Percentiles rank a stretch among this genome's conserved stretches.
Conservation (phyloP, 2,113 vertebrate species). For the Alethe diademata region DNA sequence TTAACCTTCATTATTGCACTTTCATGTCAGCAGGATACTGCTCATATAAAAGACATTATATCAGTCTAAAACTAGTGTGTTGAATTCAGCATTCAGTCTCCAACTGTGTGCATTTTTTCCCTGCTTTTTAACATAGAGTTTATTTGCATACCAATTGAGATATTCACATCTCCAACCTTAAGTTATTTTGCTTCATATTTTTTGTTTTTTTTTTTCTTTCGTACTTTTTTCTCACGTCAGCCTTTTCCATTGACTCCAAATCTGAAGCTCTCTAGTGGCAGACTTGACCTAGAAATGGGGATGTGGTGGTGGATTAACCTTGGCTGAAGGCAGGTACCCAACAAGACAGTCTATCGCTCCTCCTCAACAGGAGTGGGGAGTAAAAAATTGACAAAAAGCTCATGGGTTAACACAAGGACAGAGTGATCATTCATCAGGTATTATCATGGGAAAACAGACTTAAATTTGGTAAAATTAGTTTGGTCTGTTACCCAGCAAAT, state of each 20-base stretch:
- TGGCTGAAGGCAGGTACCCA: background rate
- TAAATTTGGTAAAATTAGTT: background rate
- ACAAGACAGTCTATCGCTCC: background rate
- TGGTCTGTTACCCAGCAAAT: background rate
- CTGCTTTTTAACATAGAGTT: background rate
- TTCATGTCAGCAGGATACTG: background rate
- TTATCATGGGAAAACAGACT: background rate
- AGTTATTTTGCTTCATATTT: background rate
- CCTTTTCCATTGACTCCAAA: background rate
- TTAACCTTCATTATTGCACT: background rate
- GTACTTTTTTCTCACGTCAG: background rate
- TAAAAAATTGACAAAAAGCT: background rate
- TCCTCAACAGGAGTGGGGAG: rapidly evolving
- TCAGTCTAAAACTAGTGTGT: background rate
- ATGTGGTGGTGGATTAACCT: background rate
- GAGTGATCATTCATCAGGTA: background rate
- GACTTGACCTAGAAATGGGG: background rate
- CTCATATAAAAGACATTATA: background rate
- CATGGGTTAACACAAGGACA: background rate
- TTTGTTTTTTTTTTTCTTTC: background rate
- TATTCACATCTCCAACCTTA: background rate
- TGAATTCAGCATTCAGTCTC: conserved; percentile 5
- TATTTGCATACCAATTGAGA: background rate
- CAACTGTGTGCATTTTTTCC: background rate
- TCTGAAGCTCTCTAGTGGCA: background rate